Evolutionary conservation across 2,888 invertebrate species (phyloP).

Genomic region (Lasioglossum oenotherae): DNA sequence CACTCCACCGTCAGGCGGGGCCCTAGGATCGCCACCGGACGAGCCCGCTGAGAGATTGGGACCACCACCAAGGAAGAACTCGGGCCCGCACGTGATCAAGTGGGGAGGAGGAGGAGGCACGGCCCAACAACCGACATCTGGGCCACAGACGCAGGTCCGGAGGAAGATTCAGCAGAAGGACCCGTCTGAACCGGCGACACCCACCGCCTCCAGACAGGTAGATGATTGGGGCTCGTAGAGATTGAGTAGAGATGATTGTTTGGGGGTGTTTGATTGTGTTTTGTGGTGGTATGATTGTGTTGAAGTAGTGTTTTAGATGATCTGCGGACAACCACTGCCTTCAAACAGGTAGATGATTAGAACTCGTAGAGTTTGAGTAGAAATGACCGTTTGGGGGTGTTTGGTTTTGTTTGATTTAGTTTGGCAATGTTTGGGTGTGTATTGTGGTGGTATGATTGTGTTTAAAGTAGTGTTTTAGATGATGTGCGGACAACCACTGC

Average conservation of each 20-base stretch:
- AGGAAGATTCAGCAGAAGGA: conserved; percentile 75
- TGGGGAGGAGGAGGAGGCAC: conserved; percentile 78
- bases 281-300: too few relatives aligned
- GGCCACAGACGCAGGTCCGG: conserved; percentile 36
- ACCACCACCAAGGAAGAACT: conserved; percentile 79
- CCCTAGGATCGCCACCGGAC: conserved; percentile 73
- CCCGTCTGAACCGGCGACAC: conserved; percentile 78
- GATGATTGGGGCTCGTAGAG: too few relatives aligned
- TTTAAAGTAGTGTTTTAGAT: too few relatives aligned
- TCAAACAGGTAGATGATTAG: conserved; percentile 63
- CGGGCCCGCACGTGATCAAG: conserved; percentile 81
- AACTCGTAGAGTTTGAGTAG: too few relatives aligned
- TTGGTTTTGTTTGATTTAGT: too few relatives aligned
- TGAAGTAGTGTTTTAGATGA: too few relatives aligned
- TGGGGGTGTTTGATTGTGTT: too few relatives aligned
- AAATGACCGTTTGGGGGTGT: too few relatives aligned
- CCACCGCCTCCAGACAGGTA: conserved; percentile 78
- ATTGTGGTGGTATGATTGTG: too few relatives aligned
- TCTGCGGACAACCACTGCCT: conserved; percentile 29
- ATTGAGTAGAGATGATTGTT: too few relatives aligned
- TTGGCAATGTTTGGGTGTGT: too few relatives aligned
- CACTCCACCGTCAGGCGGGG: conserved; percentile 87
- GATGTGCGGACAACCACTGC: conserved; percentile 75
- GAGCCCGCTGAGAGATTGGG: conserved; percentile 78
- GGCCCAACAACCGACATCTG: conserved; percentile 23